Percentiles rank a stretch among this genome's conserved stretches.
phyloP scores from a whole-genome alignment of 2,113 vertebrate species.

The Centrocercus urophasianus region DNA sequence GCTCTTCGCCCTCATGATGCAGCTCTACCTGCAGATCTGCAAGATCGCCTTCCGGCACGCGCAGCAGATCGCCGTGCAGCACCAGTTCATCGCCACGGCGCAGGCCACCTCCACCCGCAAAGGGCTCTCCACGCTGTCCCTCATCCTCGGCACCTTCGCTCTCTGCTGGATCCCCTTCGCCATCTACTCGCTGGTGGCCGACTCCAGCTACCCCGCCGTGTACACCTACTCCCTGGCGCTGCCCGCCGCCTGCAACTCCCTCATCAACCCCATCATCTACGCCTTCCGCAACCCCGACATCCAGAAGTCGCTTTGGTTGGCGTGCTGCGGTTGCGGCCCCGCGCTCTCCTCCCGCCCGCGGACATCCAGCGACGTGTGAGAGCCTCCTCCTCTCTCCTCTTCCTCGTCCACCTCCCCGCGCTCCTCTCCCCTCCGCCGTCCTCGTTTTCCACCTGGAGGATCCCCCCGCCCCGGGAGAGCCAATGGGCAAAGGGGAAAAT shows the following conservation, averaged over 20 bases:
- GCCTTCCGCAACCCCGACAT: slow-evolving; percentile 93
- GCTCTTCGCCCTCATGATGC: slow-evolving; percentile 91
- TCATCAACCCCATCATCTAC: slow-evolving; percentile 92
- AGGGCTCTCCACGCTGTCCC: slow-evolving; percentile 91
- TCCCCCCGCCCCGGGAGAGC: background rate
- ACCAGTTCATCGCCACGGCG: slow-evolving; percentile 88
- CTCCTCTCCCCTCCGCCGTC: background rate
- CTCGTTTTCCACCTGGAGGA: slow-evolving; percentile 10
- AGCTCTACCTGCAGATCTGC: slow-evolving; percentile 94
- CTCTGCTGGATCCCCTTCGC: slow-evolving; percentile 92
- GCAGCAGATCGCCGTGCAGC: slow-evolving; percentile 94
- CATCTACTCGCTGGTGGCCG: slow-evolving; percentile 89
- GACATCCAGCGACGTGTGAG: slow-evolving; percentile 90
- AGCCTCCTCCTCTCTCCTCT: background rate
- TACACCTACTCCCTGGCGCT: slow-evolving; percentile 91
- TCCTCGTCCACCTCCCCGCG: background rate
- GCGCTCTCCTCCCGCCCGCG: slow-evolving; percentile 85
- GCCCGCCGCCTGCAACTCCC: slow-evolving; percentile 89
- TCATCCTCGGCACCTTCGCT: slow-evolving; percentile 90
- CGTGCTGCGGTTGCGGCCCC: slow-evolving; percentile 89
- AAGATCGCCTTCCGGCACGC: slow-evolving; percentile 91
- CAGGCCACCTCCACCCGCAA: slow-evolving; percentile 85
- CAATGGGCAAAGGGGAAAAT: background rate
- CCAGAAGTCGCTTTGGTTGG: slow-evolving; percentile 91
- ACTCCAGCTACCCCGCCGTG: slow-evolving; percentile 85